Base-by-base conservation (phyloP, 2,797 vertebrate species). In the Sebastes cheni region DNA sequence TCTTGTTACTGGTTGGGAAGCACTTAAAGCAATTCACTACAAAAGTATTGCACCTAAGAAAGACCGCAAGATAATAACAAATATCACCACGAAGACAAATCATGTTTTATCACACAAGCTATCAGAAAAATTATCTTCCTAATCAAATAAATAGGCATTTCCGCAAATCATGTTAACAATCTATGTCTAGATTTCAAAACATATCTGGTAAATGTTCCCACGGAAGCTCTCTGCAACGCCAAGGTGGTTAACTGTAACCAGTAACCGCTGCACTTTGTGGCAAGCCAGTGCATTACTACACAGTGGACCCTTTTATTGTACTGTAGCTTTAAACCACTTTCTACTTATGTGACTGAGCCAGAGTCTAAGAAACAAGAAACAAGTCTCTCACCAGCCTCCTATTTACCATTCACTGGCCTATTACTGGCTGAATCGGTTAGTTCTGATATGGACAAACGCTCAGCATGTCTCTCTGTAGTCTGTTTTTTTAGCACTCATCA, bases 401-500 rank as follows among this genome's bases (percentile, higher is more conserved):
- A 46, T 69, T 71, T 60, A 65, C 60, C 60, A 60, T 14, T 50
- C 16, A 58, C 14, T 54, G 56, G 58, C 8, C 39, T 46, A 11
- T 30, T 69, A 25, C 13, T 71, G 60, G 8, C 22, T 22, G 29
- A 8, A 52, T 58, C 13, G n/a, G 23, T 22, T 25, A 50, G 20
- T 22, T 67, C 29, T 69, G 46, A 67, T 59, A 60, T 70, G 32
- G 22, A 65, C 4, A 64, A 54, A 25, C 3, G 20, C 23, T 70
- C 42, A 71, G 39, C 52, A 7, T 50, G 60, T 20, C 25, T 80
- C 27, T 73, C 6, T 76, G 69, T n/a, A 20, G 55, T 34, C 29
- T 81, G 42, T 56, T 75, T 77, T 56, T 74, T 32, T 61, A 68
- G 66, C 50, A 25, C 64, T 75, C 56, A 76, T 20, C 32, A 29